Evolutionary conservation across 2,797 vertebrate genomes (phyloP).

Genomic region (Tarsius wallacei): DNA sequence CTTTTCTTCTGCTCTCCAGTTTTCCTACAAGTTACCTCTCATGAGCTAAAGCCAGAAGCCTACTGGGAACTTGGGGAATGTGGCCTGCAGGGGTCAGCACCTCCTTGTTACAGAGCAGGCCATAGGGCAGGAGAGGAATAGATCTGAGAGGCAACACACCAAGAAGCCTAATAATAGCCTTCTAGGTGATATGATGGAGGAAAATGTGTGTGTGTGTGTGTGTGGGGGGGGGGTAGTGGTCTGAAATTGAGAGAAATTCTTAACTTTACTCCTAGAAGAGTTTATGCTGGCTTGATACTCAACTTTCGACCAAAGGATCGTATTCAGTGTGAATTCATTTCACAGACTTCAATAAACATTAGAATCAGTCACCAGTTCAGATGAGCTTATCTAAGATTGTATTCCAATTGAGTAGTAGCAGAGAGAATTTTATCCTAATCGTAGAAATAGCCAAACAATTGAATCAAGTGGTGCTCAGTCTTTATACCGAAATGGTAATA

Average conservation of each 20-base stretch:
- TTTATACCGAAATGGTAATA: slow-evolving; percentile 60
- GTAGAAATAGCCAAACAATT: slow-evolving; percentile 1
- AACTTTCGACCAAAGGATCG: slow-evolving; percentile 72
- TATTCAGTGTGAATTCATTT: slow-evolving; percentile 81
- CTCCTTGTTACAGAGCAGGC: neutral
- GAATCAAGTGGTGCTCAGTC: neutral
- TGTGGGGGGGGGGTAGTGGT: neutral
- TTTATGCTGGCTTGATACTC: slow-evolving; percentile 74
- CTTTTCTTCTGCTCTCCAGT: neutral
- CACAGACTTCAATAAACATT: slow-evolving; percentile 81
- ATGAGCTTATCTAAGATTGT: slow-evolving; percentile 74
- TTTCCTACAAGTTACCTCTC: neutral
- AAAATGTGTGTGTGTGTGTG: neutral
- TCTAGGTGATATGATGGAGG: neutral
- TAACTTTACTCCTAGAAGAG: slow-evolving; percentile 72
- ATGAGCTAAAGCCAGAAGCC: neutral
- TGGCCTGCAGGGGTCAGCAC: slow-evolving; percentile 59
- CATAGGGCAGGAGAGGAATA: neutral
- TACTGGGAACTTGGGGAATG: neutral
- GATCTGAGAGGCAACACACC: neutral
- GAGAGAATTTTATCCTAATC: slow-evolving; percentile 69
- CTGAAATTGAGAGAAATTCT: slow-evolving; percentile 62
- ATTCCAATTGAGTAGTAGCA: slow-evolving; percentile 58
- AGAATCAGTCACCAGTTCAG: slow-evolving; percentile 60
- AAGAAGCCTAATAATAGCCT: neutral